Evolutionary conservation across 2,113 vertebrate species (phyloP), one percentile per base, ranked within the genome.

Genomic region (Dicentrarchus labrax): DNA sequence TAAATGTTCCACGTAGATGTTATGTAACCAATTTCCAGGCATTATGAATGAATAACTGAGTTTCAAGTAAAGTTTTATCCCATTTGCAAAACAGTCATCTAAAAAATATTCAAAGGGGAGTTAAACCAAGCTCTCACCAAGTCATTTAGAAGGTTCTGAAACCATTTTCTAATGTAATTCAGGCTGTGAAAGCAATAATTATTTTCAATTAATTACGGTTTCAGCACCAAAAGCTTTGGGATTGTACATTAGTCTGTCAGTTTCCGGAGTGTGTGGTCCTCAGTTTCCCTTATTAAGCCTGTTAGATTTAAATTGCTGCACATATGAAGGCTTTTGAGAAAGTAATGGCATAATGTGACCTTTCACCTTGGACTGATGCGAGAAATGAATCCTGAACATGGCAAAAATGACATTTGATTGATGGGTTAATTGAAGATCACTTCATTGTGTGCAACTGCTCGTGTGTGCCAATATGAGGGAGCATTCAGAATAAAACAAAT

Each of bases 341-440:
- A 80, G 50, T 91, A 89, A 91, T 90, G 62, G 82, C 82, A 85
- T 91, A 91, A 89, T 89, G 82, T 86, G 84, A 89, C 89, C 87
- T 91, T 91, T 91, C 79, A 87, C 88, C 90, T 81, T 56, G 50
- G 19, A 77, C 80, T 82, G 84, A 86, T 75, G 45, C 67, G 60
- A 80, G 70, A 75, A 89, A 84, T 79, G 12, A 90, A 69, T 86
- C 59, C 56, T 83, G 67, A 77, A 62, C 4, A 8, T 60, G 36
- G 45, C 22, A 9, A 60, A 78, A 89, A 69, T 62, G 38, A 8
- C 39, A 24, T 70, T 76, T 87, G 84, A 91, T 83, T 89, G 89
- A 89, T 38, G 15, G 76, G 70, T 75, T 86, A 86, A 88, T 79
- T 77, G 65, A 87, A 69, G 78, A 47, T n/a, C 41, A 36, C 53